A percentile compares a stretch with the other conserved stretches of the same genome.
Conservation (phyloP, 2,797 vertebrate genomes). For the Myiothlypis chrysogaster region DNA sequence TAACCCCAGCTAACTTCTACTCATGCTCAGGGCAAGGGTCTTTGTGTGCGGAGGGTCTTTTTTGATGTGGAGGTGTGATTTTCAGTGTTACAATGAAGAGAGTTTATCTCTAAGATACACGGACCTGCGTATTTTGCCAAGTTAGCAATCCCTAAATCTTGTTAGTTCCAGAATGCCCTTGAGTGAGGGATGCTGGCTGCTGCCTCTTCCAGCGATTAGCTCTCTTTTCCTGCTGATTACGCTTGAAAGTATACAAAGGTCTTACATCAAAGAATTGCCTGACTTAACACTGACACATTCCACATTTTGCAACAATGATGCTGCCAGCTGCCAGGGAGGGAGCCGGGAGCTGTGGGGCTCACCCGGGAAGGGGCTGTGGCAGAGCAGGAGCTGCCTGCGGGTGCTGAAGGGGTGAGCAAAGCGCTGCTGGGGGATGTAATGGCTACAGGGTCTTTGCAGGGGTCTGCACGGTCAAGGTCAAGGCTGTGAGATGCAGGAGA, state of each 20-base stretch:
- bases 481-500: background rate
- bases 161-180: background rate
- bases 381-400: background rate
- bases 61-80: background rate
- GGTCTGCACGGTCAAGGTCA: background rate
- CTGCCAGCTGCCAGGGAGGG: rapidly evolving
- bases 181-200: background rate
- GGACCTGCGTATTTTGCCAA: background rate
- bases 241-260: background rate
- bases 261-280: background rate
- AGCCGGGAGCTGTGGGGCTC: background rate
- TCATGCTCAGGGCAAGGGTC: background rate
- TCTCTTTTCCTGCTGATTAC: background rate
- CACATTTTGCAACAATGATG: background rate
- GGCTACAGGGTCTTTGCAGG: background rate
- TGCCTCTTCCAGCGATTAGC: background rate
- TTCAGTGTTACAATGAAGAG: background rate
- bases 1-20: background rate
- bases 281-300: background rate
- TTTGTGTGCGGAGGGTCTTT: too few species aligned
- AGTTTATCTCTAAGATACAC: background rate
- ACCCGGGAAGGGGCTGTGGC: rapidly evolving
- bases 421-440: background rate
- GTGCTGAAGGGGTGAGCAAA: background rate
- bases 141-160: background rate